Evolutionary conservation across 2,888 invertebrate genomes (phyloP).

Genomic region (Heteropelma amictum): DNA sequence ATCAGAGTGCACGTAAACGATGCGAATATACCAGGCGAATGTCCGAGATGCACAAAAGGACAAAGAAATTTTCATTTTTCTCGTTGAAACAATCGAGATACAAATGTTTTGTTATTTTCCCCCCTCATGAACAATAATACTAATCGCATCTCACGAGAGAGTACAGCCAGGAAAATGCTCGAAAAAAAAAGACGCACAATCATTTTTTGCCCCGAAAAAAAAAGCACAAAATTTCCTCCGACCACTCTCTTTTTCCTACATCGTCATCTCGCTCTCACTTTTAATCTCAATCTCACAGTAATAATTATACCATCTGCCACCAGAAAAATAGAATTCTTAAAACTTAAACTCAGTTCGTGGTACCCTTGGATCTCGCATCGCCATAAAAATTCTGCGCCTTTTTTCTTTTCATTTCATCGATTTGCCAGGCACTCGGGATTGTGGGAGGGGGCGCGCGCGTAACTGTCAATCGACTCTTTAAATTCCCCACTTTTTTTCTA

Average conservation of each 20-base stretch:
- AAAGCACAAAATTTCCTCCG: neutral
- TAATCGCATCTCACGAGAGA: constrained; percentile 1
- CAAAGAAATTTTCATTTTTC: neutral
- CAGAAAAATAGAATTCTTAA: constrained; percentile 77
- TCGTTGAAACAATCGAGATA: neutral
- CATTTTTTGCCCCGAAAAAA: neutral
- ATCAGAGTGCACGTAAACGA: neutral
- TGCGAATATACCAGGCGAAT: too few species aligned
- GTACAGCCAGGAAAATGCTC: constrained; percentile 23
- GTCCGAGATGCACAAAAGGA: too few species aligned
- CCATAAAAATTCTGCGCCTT: constrained; percentile 46
- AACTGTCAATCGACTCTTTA: too few species aligned
- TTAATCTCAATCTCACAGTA: constrained; percentile 51
- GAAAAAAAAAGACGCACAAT: constrained; percentile 20
- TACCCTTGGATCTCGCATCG: constrained; percentile 38
- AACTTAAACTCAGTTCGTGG: constrained; percentile 73
- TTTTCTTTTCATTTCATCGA: constrained; percentile 42
- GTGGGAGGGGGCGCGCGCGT: neutral
- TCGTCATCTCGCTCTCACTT: neutral
- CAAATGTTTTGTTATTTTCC: neutral
- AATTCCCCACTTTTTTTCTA: neutral
- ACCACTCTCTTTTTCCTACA: constrained; percentile 8
- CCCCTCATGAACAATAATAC: constrained; percentile 25
- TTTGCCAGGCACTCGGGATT: constrained; percentile 43
- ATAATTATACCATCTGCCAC: constrained; percentile 64